Base-by-base conservation (phyloP, 2,113 vertebrate genomes). In the Apus apus region DNA sequence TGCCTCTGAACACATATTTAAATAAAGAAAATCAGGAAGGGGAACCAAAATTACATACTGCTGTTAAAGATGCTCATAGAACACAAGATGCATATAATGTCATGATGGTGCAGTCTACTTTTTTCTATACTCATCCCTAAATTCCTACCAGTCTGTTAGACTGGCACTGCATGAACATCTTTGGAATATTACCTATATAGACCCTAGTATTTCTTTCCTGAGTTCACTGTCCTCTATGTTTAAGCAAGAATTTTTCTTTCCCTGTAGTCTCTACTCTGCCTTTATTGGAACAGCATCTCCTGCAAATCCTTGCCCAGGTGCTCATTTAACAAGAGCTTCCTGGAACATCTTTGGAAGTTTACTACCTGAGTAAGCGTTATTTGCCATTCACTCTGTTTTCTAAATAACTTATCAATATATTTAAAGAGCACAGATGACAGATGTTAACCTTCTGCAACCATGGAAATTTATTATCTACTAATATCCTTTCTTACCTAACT, bases 151-250 rank as follows among this genome's bases (percentile, higher is more conserved):
- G 45, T 30, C 17, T 3, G 3, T 65, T 27, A 81, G 38, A 92
- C 22, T 60, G n/a, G 19, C 30, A 34, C 40, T 48, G 25, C 32
- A 65, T 17, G 32, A 46, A 76, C 13, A 56, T 46, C 77, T 84
- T 58, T 25, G 34, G 15, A 73, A n/a, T 38, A 29, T 58, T 77
- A 91, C 8, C 43, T 53, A 15, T 5, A 74, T 3, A 62, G 29
- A 71, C 29, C 9, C 48, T 60, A 32, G 8, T 4, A 19, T 18
- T 82, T 85, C 36, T 38, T 66, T 76, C 50, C 34, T 2, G 7
- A 72, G 57, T 64, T 64, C 34, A 65, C 9, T 2, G 3, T 10
- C 17, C 43, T 58, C 36, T 56, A 18, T 0, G 0, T n/a, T 84
- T 36, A 74, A 77, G 73, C 21, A 62, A 60, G 10, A 82, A 56